Evolutionary conservation across 2,797 vertebrate genomes (phyloP).

Genomic region (Enteromius trimaculatus): DNA sequence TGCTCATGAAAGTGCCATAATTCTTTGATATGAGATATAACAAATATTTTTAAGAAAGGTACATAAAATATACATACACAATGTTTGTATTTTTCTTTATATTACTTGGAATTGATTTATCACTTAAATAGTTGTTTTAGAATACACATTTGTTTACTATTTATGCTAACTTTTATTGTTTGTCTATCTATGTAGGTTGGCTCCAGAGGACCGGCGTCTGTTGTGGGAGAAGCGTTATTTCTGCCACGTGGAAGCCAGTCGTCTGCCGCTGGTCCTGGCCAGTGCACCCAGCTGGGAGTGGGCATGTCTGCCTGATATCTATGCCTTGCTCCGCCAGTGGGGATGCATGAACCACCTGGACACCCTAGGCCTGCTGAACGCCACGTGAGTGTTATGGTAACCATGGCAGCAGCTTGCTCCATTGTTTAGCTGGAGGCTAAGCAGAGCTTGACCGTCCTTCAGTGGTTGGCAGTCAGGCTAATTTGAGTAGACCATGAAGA

Average conservation of each 20-base stretch:
- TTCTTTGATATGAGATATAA: not conserved
- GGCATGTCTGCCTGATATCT: conserved; percentile 93
- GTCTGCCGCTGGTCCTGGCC: conserved; percentile 89
- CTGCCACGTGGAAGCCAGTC: conserved; percentile 84
- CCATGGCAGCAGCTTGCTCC: not conserved
- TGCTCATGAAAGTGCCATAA: not conserved
- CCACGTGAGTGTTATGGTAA: conserved; percentile 79
- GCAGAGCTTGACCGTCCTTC: conserved; percentile 16
- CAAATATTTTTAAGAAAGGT: not conserved
- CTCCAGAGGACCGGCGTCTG: conserved; percentile 80
- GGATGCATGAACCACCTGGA: conserved; percentile 89
- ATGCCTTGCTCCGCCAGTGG: conserved; percentile 93
- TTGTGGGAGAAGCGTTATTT: conserved; percentile 94
- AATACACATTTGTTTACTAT: not conserved
- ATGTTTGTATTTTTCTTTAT: not conserved
- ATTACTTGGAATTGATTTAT: not conserved
- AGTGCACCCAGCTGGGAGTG: conserved; percentile 96
- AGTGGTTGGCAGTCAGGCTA: conserved; percentile 1
- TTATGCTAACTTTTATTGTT: not conserved
- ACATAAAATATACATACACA: not conserved
- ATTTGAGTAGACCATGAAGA: conserved; percentile 33
- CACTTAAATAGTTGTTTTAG: not conserved
- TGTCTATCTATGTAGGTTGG: conserved; percentile 79
- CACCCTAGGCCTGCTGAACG: conserved; percentile 91
- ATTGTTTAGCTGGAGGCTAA: conserved; percentile 24